Conservation (phyloP, 2,888 invertebrate species). For the Scaptomyza polygonia region DNA sequence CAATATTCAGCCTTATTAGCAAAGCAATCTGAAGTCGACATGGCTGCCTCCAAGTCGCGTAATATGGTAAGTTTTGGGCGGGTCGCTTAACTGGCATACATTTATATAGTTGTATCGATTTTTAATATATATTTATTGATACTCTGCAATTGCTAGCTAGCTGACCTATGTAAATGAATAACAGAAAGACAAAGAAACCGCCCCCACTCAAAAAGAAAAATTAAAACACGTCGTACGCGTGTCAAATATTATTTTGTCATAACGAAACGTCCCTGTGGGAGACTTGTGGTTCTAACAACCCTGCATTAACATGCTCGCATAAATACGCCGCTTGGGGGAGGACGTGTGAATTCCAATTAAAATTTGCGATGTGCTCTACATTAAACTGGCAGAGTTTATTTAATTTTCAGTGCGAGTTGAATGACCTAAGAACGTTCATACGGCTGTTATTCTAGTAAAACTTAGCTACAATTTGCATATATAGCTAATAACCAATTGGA, state of each 20-base stretch:
- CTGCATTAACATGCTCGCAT: slow-evolving; percentile 17
- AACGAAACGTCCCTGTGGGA: slow-evolving; percentile 31
- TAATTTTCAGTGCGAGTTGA: not conserved
- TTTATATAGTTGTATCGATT: slow-evolving; percentile 53
- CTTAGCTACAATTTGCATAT: too few relatives aligned
- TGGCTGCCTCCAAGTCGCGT: slow-evolving; percentile 59
- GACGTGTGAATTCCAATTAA: slow-evolving; percentile 5
- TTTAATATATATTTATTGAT: slow-evolving; percentile 17
- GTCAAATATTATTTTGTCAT: slow-evolving; percentile 24
- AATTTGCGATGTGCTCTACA: not conserved
- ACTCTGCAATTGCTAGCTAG: slow-evolving; percentile 20
- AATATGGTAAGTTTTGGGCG: slow-evolving; percentile 64
- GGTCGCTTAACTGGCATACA: slow-evolving; percentile 31
- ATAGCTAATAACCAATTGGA: too few relatives aligned
- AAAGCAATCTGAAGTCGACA: slow-evolving; percentile 34
- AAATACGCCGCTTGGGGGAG: not conserved
- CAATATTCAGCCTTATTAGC: slow-evolving; percentile 36
- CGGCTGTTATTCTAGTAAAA: too few relatives aligned
- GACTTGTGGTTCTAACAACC: slow-evolving; percentile 18
- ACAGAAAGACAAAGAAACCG: slow-evolving; percentile 12
- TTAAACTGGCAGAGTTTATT: not conserved
- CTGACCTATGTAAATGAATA: slow-evolving; percentile 63
- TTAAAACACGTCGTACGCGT: slow-evolving; percentile 26
- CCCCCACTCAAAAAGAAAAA: slow-evolving; percentile 20
- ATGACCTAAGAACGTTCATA: not conserved